Conservation (phyloP, 1,140 invertebrate genomes). For the Eriosoma lanigerum region DNA sequence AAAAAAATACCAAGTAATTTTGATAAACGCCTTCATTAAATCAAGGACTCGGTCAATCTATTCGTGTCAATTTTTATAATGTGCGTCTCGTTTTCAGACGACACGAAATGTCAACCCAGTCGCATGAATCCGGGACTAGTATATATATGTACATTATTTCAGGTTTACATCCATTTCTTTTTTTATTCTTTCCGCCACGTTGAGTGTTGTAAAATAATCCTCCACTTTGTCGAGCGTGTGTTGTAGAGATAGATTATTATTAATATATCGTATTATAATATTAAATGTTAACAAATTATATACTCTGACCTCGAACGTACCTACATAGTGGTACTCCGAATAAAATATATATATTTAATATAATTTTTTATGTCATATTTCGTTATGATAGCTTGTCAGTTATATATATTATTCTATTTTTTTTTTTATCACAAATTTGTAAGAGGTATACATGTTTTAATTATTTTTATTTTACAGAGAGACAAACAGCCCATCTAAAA, state of each 20-base stretch:
- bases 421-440: background rate
- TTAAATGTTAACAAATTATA: background rate
- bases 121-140: background rate
- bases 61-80: conserved; percentile 41
- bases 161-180: background rate
- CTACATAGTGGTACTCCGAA: too few relatives aligned
- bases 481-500: conserved; percentile 60
- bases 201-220: background rate
- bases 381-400: too few relatives aligned
- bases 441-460: conserved; percentile 61
- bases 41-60: conserved; percentile 28
- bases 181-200: too few relatives aligned
- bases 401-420: too few relatives aligned
- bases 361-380: too few relatives aligned
- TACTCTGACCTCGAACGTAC: background rate
- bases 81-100: conserved; percentile 15
- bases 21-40: conserved; percentile 45
- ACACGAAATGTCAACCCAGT: conserved; percentile 5
- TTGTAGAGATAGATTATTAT: background rate
- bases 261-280: background rate
- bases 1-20: conserved; percentile 38
- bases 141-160: background rate
- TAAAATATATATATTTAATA: too few relatives aligned
- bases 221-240: too few relatives aligned
- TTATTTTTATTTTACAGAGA: conserved; percentile 59